These are phyloP conservation scores for Aphelenchoides bicaudatus DNA, from an alignment of 2,888 invertebrate genomes.

Conservation along the genomic window DNA sequence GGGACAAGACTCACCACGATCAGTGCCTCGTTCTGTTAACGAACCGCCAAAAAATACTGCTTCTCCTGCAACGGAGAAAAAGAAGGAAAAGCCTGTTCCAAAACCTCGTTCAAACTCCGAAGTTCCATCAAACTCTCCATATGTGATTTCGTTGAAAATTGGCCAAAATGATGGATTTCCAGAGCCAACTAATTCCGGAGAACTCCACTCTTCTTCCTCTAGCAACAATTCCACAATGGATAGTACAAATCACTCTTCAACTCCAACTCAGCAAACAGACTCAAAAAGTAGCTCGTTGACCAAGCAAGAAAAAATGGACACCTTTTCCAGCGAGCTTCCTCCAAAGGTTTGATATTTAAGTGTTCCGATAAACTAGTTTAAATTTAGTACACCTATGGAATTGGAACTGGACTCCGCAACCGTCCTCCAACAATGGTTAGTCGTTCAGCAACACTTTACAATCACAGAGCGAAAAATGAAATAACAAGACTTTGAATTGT, in stretches of 20 bases:
- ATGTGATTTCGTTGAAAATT: slow-evolving; percentile 22
- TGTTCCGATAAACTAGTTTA: too few species aligned
- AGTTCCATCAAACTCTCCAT: neutral
- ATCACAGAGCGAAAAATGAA: slow-evolving; percentile 4
- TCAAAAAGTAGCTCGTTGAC: neutral
- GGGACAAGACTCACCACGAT: too few species aligned
- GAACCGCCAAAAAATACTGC: neutral
- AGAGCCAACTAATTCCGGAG: neutral
- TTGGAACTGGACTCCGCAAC: slow-evolving; percentile 7
- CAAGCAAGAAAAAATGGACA: neutral
- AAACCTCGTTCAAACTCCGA: slow-evolving; percentile 2
- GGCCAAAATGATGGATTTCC: slow-evolving; percentile 12
- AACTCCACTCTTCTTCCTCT: neutral
- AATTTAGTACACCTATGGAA: slow-evolving; percentile 3
- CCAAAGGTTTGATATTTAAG: too few species aligned
- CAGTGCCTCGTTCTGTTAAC: too few species aligned
- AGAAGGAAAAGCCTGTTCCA: neutral
- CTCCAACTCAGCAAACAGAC: too few species aligned
- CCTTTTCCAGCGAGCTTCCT: too few species aligned
- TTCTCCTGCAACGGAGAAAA: slow-evolving; percentile 10
- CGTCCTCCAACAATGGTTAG: neutral
- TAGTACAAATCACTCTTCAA: neutral
- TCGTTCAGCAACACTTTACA: slow-evolving; percentile 11
- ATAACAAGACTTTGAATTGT: slow-evolving; percentile 5
- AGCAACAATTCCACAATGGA: neutral